Base-by-base conservation (phyloP, 2,888 invertebrate species). In the Nymphalis urticae region DNA sequence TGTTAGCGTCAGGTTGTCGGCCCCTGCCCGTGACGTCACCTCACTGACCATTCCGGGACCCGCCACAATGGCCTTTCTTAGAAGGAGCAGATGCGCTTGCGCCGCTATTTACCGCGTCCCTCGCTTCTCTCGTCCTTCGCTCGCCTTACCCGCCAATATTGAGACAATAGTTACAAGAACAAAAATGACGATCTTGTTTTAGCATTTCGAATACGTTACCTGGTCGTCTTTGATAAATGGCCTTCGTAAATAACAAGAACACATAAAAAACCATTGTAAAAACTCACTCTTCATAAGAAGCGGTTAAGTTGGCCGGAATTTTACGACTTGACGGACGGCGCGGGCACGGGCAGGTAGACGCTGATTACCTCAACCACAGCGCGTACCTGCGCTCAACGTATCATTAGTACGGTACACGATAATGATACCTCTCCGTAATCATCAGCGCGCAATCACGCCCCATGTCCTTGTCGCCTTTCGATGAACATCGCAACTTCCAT, bases 401-500 rank as follows among this genome's bases (percentile, higher is more conserved):
- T 89, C 87, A 89, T 90, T 90, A 90, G 85, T 78, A 83, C 81
- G 79, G 82, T 81, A 80, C 83, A 76, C 81, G 80, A 83, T 87
- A 86, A 88, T 87, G 85, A 89, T 85, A 85, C 81, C 84, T 81
- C 80, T 79, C 80, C 79, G 80, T 84, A 85, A 85, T 83, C 83
- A 81, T 83, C 82, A 80, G 79, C 82, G 79, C 81, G 79, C 79
- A 78, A 76, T 75, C 81, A 74, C 78, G 78, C 77, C 75, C 77
- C 73, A 75, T 71, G 72, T 75, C 75, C 72, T 73, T 90, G 78
- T 88, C 75, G 77, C 79, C 72, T 68, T 69, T 70, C 81, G 92
- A 82, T 83, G 94, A 90, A 86, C 88, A 90, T 87, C 89, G 90
- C 93, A 92, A 92, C 89, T 93, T 94, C 95, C 94, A 93, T 95